These are phyloP conservation scores for Pantherophis vulpinus DNA, from an alignment of 2,797 vertebrate species.

Conservation along the genomic window DNA sequence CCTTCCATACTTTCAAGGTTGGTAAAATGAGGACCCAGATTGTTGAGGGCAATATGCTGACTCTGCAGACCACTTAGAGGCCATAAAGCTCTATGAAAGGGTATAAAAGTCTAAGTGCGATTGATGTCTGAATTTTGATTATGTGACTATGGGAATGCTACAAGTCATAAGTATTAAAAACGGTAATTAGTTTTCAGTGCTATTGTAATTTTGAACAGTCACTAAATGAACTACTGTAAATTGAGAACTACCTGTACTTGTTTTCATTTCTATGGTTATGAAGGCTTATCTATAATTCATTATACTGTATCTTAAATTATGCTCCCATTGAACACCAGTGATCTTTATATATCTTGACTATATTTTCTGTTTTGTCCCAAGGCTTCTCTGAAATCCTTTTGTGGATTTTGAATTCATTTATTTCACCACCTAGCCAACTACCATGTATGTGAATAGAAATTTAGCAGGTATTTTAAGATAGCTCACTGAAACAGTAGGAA, in stretches of 20 bases:
- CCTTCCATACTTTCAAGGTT: not conserved
- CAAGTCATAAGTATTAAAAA: too few species aligned
- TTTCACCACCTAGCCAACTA: not conserved
- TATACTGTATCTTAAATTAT: not conserved
- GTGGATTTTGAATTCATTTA: not conserved
- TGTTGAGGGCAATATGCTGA: not conserved
- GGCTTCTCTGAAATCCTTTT: not conserved
- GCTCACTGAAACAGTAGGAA: not conserved
- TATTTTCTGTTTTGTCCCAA: not conserved
- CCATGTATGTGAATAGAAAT: not conserved
- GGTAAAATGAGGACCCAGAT: not conserved
- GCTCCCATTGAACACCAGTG: not conserved
- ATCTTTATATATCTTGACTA: not conserved
- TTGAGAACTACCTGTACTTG: not conserved
- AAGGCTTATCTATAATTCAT: not conserved
- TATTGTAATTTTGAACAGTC: not conserved
- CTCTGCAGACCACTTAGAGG: not conserved
- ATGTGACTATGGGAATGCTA: not conserved
- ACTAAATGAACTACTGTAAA: not conserved
- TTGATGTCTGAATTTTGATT: not conserved
- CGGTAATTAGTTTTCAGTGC: too few species aligned
- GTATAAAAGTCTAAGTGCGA: not conserved
- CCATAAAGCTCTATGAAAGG: not conserved
- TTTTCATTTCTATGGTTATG: not conserved
- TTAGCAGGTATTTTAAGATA: not conserved